phyloP scores from a whole-genome alignment of 2,113 vertebrate genomes.

The Thunnus maccoyii region DNA sequence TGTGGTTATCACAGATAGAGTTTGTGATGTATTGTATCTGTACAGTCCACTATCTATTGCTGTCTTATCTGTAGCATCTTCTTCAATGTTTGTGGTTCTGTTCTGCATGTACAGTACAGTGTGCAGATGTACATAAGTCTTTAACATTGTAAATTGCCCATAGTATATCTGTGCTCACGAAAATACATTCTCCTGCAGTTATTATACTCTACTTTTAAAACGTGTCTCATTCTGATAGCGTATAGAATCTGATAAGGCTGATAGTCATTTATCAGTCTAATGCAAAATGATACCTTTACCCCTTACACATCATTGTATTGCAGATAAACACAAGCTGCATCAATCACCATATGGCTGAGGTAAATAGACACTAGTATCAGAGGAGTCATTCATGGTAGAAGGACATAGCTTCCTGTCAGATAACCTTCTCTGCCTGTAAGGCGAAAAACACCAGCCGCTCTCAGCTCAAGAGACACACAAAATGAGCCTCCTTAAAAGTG shows the following conservation, averaged over 20 bases:
- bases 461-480: slow-evolving; percentile 27
- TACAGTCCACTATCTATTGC: no score
- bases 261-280: slow-evolving; percentile 13
- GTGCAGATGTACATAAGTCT: background rate
- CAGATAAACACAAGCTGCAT: slow-evolving; percentile 14
- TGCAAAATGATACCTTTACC: slow-evolving; percentile 17
- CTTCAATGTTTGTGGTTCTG: no score
- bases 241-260: background rate
- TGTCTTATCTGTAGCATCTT: background rate
- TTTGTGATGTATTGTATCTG: no score
- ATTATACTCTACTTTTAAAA: slow-evolving; percentile 6
- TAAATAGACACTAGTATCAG: slow-evolving; percentile 16
- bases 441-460: background rate
- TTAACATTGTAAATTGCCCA: background rate
- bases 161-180: background rate
- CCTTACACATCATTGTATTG: background rate
- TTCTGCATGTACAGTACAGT: no score
- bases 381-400: slow-evolving; percentile 23
- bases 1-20: no score
- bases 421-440: background rate
- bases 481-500: background rate
- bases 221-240: background rate
- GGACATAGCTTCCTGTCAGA: slow-evolving; percentile 36
- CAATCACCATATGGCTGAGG: slow-evolving; percentile 6
- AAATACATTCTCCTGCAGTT: background rate